phyloP scores from a whole-genome alignment of 2,888 invertebrate genomes.

The Chrysomela aeneicollis region DNA sequence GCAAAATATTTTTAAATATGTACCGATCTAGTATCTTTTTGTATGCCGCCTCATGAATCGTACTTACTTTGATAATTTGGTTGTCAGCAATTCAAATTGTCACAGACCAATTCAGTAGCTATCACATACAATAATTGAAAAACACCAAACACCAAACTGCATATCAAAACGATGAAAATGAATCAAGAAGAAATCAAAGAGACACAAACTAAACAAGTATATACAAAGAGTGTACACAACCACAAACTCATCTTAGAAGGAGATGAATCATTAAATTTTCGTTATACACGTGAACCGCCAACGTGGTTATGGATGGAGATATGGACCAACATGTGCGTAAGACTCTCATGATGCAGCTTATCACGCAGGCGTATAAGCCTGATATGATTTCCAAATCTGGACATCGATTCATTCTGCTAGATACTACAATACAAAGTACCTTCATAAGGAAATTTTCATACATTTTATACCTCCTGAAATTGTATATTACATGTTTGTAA shows the following conservation, averaged over 20 bases:
- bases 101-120: neutral
- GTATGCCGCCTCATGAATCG: too few relatives aligned
- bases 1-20: too few relatives aligned
- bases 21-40: too few relatives aligned
- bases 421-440: too few relatives aligned
- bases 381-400: too few relatives aligned
- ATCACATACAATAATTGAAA: neutral
- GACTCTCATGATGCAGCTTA: neutral
- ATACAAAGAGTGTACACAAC: conserved; percentile 9
- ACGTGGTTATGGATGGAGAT: conserved; percentile 15
- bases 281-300: conserved; percentile 15
- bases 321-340: neutral
- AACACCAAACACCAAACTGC: conserved; percentile 24
- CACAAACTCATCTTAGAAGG: conserved; percentile 2
- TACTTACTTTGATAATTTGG: neutral
- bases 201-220: conserved; percentile 13
- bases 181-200: conserved; percentile 9
- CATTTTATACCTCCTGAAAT: too few relatives aligned
- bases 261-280: neutral
- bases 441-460: too few relatives aligned
- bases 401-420: too few relatives aligned
- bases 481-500: too few relatives aligned
- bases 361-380: neutral
- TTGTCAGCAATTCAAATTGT: neutral
- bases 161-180: conserved; percentile 22